Conservation (phyloP, 2,113 vertebrate species). For the Archocentrus centrarchus region DNA sequence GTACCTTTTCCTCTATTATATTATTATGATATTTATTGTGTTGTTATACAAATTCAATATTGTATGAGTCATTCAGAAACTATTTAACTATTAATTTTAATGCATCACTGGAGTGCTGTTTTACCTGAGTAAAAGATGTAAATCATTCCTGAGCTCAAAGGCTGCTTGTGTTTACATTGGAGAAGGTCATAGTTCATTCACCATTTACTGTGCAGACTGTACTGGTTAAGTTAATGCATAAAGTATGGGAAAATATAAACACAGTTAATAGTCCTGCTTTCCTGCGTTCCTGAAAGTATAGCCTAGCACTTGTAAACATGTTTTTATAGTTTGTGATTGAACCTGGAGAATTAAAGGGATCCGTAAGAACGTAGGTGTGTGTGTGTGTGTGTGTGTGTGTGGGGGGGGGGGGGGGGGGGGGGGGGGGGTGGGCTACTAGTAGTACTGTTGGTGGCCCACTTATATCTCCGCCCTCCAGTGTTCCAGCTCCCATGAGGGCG, state of each 20-base stretch:
- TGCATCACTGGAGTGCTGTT: not conserved
- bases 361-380: not conserved
- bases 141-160: slow-evolving; percentile 18
- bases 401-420: too few relatives aligned
- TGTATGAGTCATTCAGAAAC: not conserved
- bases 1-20: not conserved
- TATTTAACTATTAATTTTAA: slow-evolving; percentile 4
- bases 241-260: not conserved
- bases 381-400: too few relatives aligned
- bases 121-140: not conserved
- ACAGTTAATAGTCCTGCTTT: not conserved
- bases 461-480: slow-evolving; percentile 79
- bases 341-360: slow-evolving; percentile 33
- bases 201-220: slow-evolving; percentile 40
- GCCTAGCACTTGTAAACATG: slow-evolving; percentile 3
- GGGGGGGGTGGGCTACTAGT: slow-evolving; percentile 30
- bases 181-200: slow-evolving; percentile 59
- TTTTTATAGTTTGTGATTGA: slow-evolving; percentile 32
- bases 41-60: not conserved
- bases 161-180: slow-evolving; percentile 55
- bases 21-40: not conserved
- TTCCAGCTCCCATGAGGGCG: slow-evolving; percentile 77
- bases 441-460: slow-evolving; percentile 76
- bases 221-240: not conserved
- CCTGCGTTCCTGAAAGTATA: not conserved